Base-by-base conservation (phyloP, 2,797 vertebrate species). In the Melanotaenia pygmaea region DNA sequence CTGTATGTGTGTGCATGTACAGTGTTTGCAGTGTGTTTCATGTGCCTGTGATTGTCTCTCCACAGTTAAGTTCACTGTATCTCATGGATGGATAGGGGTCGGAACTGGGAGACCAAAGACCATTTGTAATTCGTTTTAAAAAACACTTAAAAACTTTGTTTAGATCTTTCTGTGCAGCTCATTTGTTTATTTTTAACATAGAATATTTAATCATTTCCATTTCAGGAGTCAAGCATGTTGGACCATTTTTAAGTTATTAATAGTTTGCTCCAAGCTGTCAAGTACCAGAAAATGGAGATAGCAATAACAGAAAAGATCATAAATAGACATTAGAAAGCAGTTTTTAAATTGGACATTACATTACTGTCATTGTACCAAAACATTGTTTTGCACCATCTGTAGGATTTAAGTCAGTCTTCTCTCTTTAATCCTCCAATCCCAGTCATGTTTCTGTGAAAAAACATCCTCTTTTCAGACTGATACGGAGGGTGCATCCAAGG, bases 301-400 rank as follows among this genome's bases (percentile, higher is more conserved):
- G 59, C 9, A 16, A 79, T 51, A 76, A 57, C 60, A 24, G 43
- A 43, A 65, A 61, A 51, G n/a, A 47, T 38, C 45, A 72, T 67
- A 60, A 82, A 85, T 70, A 79, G 60, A 80, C 54, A 47, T 56
- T 64, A 1, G 18, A 51, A 67, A 77, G 73, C 16, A 9, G 51
- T 47, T 63, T 32, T 18, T 28, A 32, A 26, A 28, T 26, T 12
- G 22, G 24, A 13, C 5, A 14, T 26, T 73, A 79, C 58, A 53
- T 64, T 67, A 61, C 53, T 43, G 79, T 70, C 61, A 70, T 81
- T 67, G 70, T 84, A 86, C 75, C 62, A 87, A 86, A 85, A 74
- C 75, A 75, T 50, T 47, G 66, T 68, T 83, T 82, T 81, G 72
- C 64, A 79, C 40, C 84, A 86, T 89, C 77, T 81, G 85, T 57